phyloP scores from a whole-genome alignment of 2,797 vertebrate genomes.

The Streptopelia turtur region DNA sequence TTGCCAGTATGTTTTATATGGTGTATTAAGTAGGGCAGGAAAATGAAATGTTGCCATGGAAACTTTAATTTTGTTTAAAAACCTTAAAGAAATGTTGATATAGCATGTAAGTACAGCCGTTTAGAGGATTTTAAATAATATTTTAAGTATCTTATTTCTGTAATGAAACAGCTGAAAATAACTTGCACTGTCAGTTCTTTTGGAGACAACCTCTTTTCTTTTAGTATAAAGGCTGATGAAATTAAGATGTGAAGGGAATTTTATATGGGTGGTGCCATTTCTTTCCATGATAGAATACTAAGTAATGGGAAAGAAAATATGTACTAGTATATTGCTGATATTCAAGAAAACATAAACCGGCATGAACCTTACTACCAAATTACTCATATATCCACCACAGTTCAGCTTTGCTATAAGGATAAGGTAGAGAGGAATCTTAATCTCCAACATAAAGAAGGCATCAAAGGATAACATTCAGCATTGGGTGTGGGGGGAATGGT shows the following conservation, averaged over 20 bases:
- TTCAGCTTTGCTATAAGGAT: background rate
- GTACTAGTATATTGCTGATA: background rate
- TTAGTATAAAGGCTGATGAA: background rate
- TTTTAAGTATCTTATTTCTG: background rate
- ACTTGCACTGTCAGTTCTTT: background rate
- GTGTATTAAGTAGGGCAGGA: slow-evolving; percentile 4
- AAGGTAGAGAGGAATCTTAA: background rate
- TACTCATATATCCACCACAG: background rate
- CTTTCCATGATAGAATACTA: background rate
- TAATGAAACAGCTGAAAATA: background rate
- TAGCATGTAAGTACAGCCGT: background rate
- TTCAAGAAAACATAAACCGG: background rate
- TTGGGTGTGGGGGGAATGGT: background rate
- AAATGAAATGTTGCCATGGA: slow-evolving; percentile 2
- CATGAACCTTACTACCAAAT: background rate
- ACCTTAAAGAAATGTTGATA: background rate
- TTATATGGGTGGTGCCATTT: background rate
- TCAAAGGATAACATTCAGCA: background rate
- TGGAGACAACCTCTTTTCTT: background rate
- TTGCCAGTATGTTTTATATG: background rate
- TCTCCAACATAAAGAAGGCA: background rate
- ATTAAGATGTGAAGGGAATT: background rate
- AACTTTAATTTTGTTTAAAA: background rate
- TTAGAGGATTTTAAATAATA: background rate
- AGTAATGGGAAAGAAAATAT: background rate